These are phyloP conservation scores for Thysanoteuthis rhombus DNA, from an alignment of 2,888 invertebrate species.

Conservation along the genomic window DNA sequence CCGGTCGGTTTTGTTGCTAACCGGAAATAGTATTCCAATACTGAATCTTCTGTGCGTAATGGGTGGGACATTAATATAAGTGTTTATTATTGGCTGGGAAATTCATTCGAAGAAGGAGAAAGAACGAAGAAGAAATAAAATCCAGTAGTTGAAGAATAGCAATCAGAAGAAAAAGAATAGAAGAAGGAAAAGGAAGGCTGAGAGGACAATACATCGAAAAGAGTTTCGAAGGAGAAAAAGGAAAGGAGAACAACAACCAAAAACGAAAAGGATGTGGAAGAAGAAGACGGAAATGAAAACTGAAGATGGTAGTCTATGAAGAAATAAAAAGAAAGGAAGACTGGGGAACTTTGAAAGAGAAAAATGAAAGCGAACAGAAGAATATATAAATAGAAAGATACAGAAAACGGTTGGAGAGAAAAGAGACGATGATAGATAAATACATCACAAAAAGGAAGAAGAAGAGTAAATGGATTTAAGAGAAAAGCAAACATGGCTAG, in stretches of 20 bases:
- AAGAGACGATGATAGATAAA: no score
- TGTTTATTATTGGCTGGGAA: neutral
- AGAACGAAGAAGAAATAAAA: neutral
- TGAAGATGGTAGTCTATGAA: no score
- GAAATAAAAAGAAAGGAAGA: no score
- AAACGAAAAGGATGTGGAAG: no score
- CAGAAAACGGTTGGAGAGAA: no score
- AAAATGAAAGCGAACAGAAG: no score
- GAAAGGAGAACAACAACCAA: neutral
- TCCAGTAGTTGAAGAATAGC: no score
- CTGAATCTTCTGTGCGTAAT: neutral
- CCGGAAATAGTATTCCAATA: conserved; percentile 12
- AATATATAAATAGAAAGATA: no score
- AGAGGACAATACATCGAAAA: neutral
- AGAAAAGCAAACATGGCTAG: neutral
- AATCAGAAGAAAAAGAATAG: neutral
- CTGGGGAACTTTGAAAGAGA: no score
- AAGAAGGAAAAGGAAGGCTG: neutral
- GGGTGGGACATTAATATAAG: neutral
- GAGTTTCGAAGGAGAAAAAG: neutral
- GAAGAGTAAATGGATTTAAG: neutral
- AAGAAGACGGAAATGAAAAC: no score
- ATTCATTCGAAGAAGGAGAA: neutral
- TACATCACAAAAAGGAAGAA: no score
- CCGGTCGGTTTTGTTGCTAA: neutral